These are phyloP conservation scores for Dicranocentrus wangi DNA, from an alignment of 2,888 invertebrate species.

Conservation along the genomic window DNA sequence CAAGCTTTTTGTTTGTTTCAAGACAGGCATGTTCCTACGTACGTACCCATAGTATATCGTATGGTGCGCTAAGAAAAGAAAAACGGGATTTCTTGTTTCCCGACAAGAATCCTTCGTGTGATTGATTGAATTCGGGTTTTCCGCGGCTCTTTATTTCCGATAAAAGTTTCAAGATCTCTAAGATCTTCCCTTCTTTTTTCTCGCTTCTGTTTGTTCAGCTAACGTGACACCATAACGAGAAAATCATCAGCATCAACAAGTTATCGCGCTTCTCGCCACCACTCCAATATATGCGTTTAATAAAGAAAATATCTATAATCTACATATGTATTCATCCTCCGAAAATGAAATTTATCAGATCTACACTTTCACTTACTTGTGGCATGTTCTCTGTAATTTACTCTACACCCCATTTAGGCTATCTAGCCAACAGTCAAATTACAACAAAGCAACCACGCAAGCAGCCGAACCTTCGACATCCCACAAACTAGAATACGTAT, in stretches of 20 bases:
- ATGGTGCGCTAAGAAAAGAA: neutral
- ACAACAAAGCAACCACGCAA: neutral
- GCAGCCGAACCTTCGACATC: no score
- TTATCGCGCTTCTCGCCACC: neutral
- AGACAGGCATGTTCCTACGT: no score
- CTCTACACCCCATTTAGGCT: conserved; percentile 9
- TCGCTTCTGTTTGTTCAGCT: neutral
- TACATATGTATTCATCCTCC: neutral
- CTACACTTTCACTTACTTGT: no score
- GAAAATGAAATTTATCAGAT: no score
- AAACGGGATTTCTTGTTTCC: neutral
- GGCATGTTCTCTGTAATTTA: conserved; percentile 50
- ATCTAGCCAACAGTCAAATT: conserved; percentile 24
- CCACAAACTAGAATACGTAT: neutral
- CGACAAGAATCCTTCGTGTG: neutral
- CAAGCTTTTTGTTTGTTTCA: no score
- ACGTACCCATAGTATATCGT: no score
- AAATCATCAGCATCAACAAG: conserved; percentile 32
- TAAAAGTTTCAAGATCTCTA: conserved; percentile 61
- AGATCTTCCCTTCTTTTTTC: neutral
- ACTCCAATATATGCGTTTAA: no score
- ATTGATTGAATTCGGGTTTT: conserved; percentile 32
- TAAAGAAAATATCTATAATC: no score
- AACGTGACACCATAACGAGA: neutral
- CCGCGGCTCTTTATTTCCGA: conserved; percentile 5